A percentile compares a stretch with the other conserved stretches of the same genome.
Conservation (phyloP, 2,888 invertebrate genomes). For the Ctenicera cuprea region DNA sequence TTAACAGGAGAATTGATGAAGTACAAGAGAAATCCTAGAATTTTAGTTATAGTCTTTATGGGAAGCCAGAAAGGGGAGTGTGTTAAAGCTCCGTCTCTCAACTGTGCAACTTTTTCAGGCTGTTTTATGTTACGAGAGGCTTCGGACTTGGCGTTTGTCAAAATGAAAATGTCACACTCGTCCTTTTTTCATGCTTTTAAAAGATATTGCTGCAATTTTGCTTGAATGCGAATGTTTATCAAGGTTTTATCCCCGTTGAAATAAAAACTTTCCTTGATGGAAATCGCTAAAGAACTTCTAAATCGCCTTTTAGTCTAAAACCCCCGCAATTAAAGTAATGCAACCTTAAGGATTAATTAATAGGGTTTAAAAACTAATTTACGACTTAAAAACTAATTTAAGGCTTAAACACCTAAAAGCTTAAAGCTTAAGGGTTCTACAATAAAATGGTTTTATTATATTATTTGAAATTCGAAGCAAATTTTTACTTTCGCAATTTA, state of each 20-base stretch:
- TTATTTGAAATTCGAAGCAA: neutral
- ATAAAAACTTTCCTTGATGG: neutral
- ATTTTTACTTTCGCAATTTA: constrained; percentile 22
- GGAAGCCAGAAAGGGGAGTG: constrained; percentile 1
- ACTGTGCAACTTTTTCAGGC: constrained; percentile 20
- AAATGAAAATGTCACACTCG: constrained; percentile 12
- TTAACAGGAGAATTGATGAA: constrained; percentile 1
- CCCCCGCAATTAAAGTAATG: neutral
- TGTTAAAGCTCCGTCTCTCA: constrained; percentile 1
- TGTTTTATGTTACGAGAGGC: constrained; percentile 11
- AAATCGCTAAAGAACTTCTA: neutral
- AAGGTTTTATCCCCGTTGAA: neutral
- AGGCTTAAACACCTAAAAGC: neutral
- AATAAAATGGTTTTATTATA: constrained; percentile 18
- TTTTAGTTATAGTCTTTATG: constrained; percentile 16
- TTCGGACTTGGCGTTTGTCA: constrained; percentile 13
- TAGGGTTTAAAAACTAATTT: neutral
- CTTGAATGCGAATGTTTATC: constrained; percentile 1
- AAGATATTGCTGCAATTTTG: constrained; percentile 6
- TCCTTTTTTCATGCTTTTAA: constrained; percentile 3
- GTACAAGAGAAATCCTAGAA: constrained; percentile 4
- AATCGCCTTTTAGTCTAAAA: neutral
- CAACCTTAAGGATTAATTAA: neutral
- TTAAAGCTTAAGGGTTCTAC: neutral
- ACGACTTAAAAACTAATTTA: neutral